Conservation (phyloP, 2,797 vertebrate genomes). For the Helarctos malayanus region DNA sequence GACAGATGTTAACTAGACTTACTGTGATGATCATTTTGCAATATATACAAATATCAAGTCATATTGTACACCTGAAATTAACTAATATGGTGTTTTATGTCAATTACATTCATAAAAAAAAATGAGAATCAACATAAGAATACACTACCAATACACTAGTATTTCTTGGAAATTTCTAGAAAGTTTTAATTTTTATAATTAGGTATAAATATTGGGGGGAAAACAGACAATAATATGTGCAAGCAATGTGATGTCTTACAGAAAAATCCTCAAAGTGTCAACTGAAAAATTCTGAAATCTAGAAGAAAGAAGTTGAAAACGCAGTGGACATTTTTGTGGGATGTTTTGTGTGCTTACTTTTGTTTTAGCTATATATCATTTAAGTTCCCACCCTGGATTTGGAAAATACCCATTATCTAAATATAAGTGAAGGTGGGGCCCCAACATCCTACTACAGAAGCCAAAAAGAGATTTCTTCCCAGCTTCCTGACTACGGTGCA, state of each 20-base stretch:
- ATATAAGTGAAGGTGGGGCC: background rate
- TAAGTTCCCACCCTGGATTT: background rate
- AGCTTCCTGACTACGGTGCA: background rate
- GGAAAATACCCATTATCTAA: slow-evolving; percentile 2
- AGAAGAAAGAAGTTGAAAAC: background rate
- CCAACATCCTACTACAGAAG: background rate
- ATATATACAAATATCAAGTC: background rate
- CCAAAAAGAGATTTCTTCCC: slow-evolving; percentile 1
- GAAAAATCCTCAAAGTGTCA: background rate
- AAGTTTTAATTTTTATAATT: background rate
- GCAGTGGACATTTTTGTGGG: background rate
- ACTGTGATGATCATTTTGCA: background rate
- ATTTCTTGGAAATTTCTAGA: slow-evolving; percentile 17
- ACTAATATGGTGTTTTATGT: background rate
- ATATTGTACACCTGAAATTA: background rate
- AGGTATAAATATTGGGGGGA: background rate
- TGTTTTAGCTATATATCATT: background rate
- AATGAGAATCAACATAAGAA: background rate
- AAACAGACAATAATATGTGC: background rate
- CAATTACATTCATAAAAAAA: background rate
- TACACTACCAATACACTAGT: background rate
- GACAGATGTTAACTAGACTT: background rate
- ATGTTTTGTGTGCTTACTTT: background rate
- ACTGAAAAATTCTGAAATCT: slow-evolving; percentile 16
- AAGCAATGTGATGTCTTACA: background rate